Conservation (phyloP, 64 coral and sea anemone genomes). For the Montipora sp. region DNA sequence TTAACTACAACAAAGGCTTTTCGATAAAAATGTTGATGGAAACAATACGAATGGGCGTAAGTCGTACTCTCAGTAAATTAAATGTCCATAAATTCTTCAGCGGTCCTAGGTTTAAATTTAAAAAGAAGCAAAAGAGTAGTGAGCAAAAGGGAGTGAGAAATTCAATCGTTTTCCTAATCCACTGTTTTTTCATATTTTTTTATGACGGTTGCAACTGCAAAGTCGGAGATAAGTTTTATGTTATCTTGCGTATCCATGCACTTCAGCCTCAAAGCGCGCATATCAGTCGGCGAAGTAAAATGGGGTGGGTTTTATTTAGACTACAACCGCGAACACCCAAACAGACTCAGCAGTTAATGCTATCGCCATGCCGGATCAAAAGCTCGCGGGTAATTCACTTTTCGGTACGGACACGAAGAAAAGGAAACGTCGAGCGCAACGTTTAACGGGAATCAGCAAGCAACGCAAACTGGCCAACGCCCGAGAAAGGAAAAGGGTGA, state of each 20-base stretch:
- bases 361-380: background rate
- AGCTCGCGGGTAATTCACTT: background rate
- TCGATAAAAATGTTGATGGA: too few relatives aligned
- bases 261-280: background rate
- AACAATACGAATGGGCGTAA: too few relatives aligned
- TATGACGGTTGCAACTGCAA: background rate
- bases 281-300: background rate
- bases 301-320: background rate
- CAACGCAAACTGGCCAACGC: slow-evolving; percentile 87
- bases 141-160: background rate
- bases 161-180: background rate
- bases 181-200: background rate
- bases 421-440: slow-evolving; percentile 75
- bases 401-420: slow-evolving; percentile 47
- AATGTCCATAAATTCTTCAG: too few relatives aligned
- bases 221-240: background rate
- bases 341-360: background rate
- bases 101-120: too few relatives aligned
- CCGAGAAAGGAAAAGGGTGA: slow-evolving; percentile 79
- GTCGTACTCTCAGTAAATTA: too few relatives aligned
- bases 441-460: slow-evolving; percentile 86
- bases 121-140: too few relatives aligned
- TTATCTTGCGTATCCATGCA: slow-evolving; percentile 8
- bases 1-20: too few relatives aligned
- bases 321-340: background rate